Conservation (phyloP, 2,888 invertebrate species). For the Cantharis nigra region DNA sequence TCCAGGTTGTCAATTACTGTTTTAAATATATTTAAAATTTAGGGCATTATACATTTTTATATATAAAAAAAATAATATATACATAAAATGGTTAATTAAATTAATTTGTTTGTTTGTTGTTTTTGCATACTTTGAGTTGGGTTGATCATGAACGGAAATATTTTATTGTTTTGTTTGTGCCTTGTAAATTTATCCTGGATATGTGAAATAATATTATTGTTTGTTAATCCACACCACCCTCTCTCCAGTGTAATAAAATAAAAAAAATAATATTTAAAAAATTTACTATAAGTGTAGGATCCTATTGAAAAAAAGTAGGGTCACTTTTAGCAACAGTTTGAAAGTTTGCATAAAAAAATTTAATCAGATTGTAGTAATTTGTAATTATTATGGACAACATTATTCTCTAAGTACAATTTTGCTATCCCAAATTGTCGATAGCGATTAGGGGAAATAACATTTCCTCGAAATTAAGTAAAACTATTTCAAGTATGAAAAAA, state of each 20-base stretch:
- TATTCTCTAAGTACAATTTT: constrained; percentile 29
- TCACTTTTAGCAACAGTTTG: constrained; percentile 34
- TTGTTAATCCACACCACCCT: neutral
- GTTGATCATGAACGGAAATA: neutral
- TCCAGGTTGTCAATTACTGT: constrained; percentile 26
- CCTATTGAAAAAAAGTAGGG: constrained; percentile 21
- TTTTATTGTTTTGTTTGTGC: constrained; percentile 26
- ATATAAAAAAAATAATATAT: constrained; percentile 18
- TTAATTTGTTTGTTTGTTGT: constrained; percentile 13
- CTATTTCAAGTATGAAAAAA: constrained; percentile 1
- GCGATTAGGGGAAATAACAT: constrained; percentile 11
- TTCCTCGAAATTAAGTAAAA: constrained; percentile 1
- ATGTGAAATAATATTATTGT: constrained; percentile 9
- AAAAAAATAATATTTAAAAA: constrained; percentile 29
- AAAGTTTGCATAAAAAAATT: constrained; percentile 30
- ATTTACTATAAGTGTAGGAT: constrained; percentile 38
- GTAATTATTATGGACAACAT: constrained; percentile 17
- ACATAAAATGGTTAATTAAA: neutral
- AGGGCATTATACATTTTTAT: constrained; percentile 32
- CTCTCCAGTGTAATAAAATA: constrained; percentile 1
- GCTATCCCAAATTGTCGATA: constrained; percentile 33
- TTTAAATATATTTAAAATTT: constrained; percentile 23
- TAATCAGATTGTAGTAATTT: constrained; percentile 30
- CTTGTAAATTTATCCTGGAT: constrained; percentile 26
- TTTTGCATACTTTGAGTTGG: constrained; percentile 18